phyloP scores from a whole-genome alignment of 2,888 invertebrate species.

The Therioaphis trifolii region DNA sequence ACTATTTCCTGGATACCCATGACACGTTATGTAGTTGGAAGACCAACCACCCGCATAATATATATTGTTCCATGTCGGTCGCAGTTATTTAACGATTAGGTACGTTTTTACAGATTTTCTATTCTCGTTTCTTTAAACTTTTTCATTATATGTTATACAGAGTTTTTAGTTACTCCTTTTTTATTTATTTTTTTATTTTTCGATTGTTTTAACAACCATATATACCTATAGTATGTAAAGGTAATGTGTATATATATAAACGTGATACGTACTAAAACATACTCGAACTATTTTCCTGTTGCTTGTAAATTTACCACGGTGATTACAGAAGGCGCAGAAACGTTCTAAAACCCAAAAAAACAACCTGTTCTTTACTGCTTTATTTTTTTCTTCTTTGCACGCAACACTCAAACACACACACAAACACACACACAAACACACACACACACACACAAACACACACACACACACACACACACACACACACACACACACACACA shows the following conservation, averaged over 20 bases:
- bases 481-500: background rate
- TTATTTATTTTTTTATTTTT: background rate
- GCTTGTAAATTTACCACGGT: slow-evolving; percentile 22
- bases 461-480: background rate
- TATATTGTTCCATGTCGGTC: slow-evolving; percentile 42
- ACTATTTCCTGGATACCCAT: background rate
- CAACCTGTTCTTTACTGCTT: background rate
- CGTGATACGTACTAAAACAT: background rate
- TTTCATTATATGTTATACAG: background rate
- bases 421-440: no score
- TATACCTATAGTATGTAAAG: background rate
- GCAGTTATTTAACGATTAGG: slow-evolving; percentile 35
- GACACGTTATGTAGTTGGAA: background rate
- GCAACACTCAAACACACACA: background rate
- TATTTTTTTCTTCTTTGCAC: background rate
- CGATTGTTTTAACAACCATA: slow-evolving; percentile 26
- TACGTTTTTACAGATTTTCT: slow-evolving; percentile 40
- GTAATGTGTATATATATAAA: background rate
- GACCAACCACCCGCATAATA: background rate
- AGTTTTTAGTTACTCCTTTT: no score
- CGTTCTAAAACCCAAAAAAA: background rate
- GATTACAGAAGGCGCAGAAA: slow-evolving; percentile 11
- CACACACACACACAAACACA: background rate
- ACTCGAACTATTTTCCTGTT: background rate
- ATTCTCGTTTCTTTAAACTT: slow-evolving; percentile 15